Conservation (phyloP, 1,140 invertebrate genomes). For the Spodoptera frugiperda region DNA sequence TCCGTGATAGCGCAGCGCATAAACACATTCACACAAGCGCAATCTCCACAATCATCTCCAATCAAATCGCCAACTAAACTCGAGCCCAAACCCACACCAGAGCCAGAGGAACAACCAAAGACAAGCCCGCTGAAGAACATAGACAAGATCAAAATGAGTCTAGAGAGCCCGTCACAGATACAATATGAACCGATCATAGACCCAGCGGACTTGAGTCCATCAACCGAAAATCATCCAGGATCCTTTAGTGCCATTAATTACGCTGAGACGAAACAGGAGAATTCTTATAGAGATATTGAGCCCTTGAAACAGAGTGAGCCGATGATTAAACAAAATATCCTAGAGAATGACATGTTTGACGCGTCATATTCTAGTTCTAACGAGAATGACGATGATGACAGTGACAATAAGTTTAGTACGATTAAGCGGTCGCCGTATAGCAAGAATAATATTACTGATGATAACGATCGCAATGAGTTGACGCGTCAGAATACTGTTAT, state of each 20-base stretch:
- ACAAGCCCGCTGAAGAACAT: slow-evolving; percentile 84
- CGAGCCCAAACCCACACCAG: slow-evolving; percentile 49
- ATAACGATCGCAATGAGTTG: slow-evolving; percentile 68
- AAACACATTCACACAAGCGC: slow-evolving; percentile 80
- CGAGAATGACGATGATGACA: slow-evolving; percentile 87
- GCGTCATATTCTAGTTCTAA: slow-evolving; percentile 85
- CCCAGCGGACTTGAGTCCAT: slow-evolving; percentile 77
- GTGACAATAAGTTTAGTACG: slow-evolving; percentile 89
- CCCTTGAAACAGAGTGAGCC: slow-evolving; percentile 78
- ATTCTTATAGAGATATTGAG: slow-evolving; percentile 65
- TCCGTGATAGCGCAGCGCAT: slow-evolving; percentile 88
- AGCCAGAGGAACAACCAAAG: slow-evolving; percentile 64
- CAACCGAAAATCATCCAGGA: slow-evolving; percentile 72
- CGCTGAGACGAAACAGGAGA: slow-evolving; percentile 62
- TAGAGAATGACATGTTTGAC: slow-evolving; percentile 85
- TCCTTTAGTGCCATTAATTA: slow-evolving; percentile 77
- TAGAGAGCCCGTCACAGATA: slow-evolving; percentile 84
- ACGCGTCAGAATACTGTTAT: slow-evolving; percentile 84
- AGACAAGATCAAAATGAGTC: slow-evolving; percentile 83
- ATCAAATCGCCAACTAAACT: slow-evolving; percentile 60
- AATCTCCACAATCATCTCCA: slow-evolving; percentile 62
- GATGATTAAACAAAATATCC: slow-evolving; percentile 85
- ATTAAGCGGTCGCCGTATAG: slow-evolving; percentile 89
- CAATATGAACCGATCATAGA: slow-evolving; percentile 84
- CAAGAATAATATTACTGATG: slow-evolving; percentile 82